phyloP scores from a whole-genome alignment of 2,888 invertebrate species.

The Serripes groenlandicus region DNA sequence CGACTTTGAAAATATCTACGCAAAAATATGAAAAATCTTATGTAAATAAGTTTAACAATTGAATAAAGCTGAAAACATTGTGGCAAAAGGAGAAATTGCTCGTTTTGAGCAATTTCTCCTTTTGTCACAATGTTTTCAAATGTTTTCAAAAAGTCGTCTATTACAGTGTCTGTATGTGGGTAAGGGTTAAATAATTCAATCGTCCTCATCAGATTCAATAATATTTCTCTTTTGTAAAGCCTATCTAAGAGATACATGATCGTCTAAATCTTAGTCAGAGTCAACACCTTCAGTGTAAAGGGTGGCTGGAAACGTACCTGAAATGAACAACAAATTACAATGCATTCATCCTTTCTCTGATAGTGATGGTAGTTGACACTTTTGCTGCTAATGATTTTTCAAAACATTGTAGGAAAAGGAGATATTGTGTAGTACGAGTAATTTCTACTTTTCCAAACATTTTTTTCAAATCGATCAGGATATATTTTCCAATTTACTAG shows the following conservation, averaged over 20 bases:
- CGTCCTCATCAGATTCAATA: conserved; percentile 80
- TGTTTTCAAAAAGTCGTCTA: too few relatives aligned
- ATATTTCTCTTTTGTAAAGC: conserved; percentile 75
- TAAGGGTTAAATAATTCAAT: too few relatives aligned
- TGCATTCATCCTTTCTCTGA: too few relatives aligned
- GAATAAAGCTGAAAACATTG: neutral
- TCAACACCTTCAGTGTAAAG: conserved; percentile 76
- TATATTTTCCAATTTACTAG: too few relatives aligned
- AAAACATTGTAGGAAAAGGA: too few relatives aligned
- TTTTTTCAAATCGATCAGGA: too few relatives aligned
- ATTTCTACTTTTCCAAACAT: too few relatives aligned
- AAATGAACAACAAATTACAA: conserved; percentile 10
- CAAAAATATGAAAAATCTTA: neutral
- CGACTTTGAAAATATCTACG: neutral
- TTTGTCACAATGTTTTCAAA: neutral
- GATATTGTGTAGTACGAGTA: too few relatives aligned
- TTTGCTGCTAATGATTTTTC: too few relatives aligned
- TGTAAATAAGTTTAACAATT: neutral
- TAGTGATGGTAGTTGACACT: too few relatives aligned
- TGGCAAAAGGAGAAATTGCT: neutral
- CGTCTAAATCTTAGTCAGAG: conserved; percentile 82
- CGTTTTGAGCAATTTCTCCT: neutral
- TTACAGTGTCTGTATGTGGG: too few relatives aligned
- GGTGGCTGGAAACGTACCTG: conserved; percentile 84
- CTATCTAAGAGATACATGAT: conserved; percentile 81